phyloP scores from a whole-genome alignment of 1,140 invertebrate genomes.

The Sminthurinus signatus region DNA sequence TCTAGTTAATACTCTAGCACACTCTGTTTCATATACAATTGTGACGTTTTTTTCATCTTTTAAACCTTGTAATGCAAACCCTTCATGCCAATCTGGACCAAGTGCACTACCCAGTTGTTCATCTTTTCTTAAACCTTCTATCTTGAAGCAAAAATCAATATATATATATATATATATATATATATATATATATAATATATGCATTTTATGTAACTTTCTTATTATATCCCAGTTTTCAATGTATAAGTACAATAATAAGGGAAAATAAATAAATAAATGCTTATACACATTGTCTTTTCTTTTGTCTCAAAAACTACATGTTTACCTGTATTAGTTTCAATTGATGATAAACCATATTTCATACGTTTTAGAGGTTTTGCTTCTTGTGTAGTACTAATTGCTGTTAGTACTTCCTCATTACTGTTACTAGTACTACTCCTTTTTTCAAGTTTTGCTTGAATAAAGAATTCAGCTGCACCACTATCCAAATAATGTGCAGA shows the following conservation, averaged over 20 bases:
- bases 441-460: constrained; percentile 43
- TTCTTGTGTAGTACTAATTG: too few relatives aligned
- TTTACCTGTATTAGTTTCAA: not conserved
- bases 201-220: too few relatives aligned
- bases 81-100: constrained; percentile 88
- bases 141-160: too few relatives aligned
- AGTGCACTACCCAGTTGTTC: constrained; percentile 66
- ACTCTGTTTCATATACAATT: constrained; percentile 57
- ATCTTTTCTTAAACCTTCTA: too few relatives aligned
- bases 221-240: too few relatives aligned
- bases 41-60: constrained; percentile 44
- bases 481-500: constrained; percentile 89
- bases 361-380: not conserved
- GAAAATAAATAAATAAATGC: too few relatives aligned
- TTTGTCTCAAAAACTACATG: too few relatives aligned
- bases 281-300: too few relatives aligned
- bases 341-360: not conserved
- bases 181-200: too few relatives aligned
- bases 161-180: too few relatives aligned
- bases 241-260: too few relatives aligned
- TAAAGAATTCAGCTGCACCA: constrained; percentile 91
- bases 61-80: constrained; percentile 58
- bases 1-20: not conserved
- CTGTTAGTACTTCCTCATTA: constrained; percentile 43
- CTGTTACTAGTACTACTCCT: not conserved